Percentiles rank a stretch among this genome's conserved stretches.
Evolutionary conservation across 2,113 vertebrate species (phyloP).

Genomic region (Myiagra hebetior): DNA sequence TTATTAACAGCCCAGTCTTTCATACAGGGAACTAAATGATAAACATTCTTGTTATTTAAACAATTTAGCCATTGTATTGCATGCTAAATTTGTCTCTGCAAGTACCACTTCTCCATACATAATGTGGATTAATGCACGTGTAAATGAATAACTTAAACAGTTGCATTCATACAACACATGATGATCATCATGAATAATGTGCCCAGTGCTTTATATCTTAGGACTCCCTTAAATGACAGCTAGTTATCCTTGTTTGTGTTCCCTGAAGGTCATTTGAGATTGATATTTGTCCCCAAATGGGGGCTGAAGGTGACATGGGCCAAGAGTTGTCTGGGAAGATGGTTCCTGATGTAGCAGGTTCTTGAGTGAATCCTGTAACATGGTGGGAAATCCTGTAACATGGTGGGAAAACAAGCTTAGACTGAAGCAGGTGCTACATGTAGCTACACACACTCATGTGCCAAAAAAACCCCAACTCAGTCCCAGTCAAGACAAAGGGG

Average conservation of each 20-base stretch:
- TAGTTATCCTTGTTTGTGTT: background rate
- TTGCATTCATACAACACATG: background rate
- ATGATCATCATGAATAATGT: background rate
- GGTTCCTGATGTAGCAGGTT: background rate
- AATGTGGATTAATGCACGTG: slow-evolving; percentile 15
- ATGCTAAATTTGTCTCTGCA: slow-evolving; percentile 10
- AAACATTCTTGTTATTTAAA: slow-evolving; percentile 53
- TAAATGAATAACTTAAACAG: background rate
- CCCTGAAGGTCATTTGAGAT: background rate
- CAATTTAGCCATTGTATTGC: slow-evolving; percentile 31
- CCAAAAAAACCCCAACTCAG: background rate
- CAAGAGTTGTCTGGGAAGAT: background rate
- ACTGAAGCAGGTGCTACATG: background rate
- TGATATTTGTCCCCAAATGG: background rate
- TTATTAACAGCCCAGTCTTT: slow-evolving; percentile 40
- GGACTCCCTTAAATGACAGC: background rate
- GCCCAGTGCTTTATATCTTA: background rate
- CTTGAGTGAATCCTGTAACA: background rate
- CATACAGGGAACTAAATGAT: slow-evolving; percentile 4
- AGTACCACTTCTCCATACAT: background rate
- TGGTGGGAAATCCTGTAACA: background rate
- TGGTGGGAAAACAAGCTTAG: background rate
- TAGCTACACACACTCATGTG: background rate
- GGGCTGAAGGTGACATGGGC: background rate
- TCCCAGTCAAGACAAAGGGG: background rate